A percentile compares a stretch with the other conserved stretches of the same genome.
Evolutionary conservation across 2,113 vertebrate species (phyloP).

Genomic region (Bolborhynchus lineola): DNA sequence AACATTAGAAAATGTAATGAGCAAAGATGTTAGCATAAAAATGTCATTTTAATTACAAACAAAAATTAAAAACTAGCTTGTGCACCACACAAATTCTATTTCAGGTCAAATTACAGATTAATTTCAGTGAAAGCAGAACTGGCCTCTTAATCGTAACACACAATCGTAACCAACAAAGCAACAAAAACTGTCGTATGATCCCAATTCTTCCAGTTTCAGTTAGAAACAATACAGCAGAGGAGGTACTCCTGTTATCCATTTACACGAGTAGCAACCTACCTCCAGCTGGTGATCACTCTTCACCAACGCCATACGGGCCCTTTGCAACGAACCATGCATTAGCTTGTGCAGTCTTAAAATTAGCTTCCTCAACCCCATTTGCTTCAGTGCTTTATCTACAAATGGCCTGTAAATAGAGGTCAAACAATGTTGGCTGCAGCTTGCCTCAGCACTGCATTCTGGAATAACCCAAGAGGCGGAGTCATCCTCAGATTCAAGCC

Average conservation of each 20-base stretch:
- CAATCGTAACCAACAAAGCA: background rate
- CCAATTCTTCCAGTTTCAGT: background rate
- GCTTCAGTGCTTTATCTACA: conserved; percentile 99
- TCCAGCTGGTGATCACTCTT: conserved; percentile 82
- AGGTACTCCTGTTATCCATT: background rate
- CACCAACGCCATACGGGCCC: conserved; percentile 88
- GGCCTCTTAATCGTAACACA: background rate
- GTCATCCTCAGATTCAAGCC: conserved; percentile 86
- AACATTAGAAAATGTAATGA: background rate
- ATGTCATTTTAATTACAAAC: background rate
- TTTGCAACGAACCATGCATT: conserved; percentile 95
- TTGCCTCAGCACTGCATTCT: conserved; percentile 62
- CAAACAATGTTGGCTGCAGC: conserved; percentile 80
- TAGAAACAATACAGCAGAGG: background rate
- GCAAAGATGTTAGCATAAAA: background rate
- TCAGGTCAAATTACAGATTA: background rate
- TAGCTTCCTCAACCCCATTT: conserved; percentile 97
- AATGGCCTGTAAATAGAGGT: conserved; percentile 97
- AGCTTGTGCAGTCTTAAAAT: conserved; percentile 97
- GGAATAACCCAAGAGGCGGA: conserved; percentile 71
- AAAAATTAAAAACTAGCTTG: background rate
- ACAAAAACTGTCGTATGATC: background rate
- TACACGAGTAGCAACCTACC: conserved; percentile 75
- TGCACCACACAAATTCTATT: background rate
- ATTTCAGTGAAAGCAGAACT: background rate